Percentiles rank a stretch among this genome's conserved stretches.
Conservation (phyloP, 2,113 vertebrate species). For the Erpornis zantholeuca region DNA sequence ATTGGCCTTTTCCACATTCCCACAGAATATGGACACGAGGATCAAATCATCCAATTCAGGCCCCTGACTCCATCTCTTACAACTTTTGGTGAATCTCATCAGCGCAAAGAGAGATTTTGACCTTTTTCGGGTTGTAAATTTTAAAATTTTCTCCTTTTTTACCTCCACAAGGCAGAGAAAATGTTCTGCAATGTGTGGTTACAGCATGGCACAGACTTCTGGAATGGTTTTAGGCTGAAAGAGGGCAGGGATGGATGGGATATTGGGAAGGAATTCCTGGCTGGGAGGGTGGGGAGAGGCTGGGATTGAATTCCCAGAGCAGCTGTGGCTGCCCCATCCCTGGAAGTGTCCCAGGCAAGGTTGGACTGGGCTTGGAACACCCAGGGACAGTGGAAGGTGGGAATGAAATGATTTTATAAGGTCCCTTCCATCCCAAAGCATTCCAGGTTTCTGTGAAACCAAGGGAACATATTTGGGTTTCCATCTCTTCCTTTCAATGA, state of each 20-base stretch:
- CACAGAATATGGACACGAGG: not conserved
- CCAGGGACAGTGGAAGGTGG: not conserved
- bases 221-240: not conserved
- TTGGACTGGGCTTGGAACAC: not conserved
- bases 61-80: not conserved
- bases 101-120: not conserved
- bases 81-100: not conserved
- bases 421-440: not conserved
- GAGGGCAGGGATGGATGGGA: not conserved
- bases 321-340: not conserved
- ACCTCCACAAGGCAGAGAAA: not conserved
- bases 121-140: not conserved
- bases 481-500: not conserved
- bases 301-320: too few relatives aligned
- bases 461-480: not conserved
- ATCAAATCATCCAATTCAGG: not conserved
- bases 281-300: not conserved
- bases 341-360: not conserved
- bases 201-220: accelerated
- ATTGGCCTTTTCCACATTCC: not conserved
- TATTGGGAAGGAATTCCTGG: not conserved
- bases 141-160: not conserved
- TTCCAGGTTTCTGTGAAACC: not conserved
- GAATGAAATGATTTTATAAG: not conserved
- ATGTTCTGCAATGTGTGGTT: not conserved